Conservation (phyloP, 1,140 invertebrate genomes). For the Nymphalis io region DNA sequence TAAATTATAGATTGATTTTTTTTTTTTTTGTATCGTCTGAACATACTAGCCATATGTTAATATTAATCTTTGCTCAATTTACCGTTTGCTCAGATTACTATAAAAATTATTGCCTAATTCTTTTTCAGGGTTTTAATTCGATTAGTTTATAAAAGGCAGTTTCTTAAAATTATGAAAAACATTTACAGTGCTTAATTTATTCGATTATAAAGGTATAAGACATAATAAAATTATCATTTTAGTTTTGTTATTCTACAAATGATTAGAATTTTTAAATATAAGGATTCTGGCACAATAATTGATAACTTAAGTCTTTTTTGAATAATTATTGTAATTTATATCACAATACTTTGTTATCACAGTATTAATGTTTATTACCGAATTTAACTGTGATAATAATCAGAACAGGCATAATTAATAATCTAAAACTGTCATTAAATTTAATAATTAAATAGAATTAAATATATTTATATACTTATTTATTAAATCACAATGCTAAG, state of each 20-base stretch:
- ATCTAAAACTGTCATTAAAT: too few relatives aligned
- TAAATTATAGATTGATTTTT: slow-evolving; percentile 27
- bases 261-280: slow-evolving; percentile 7
- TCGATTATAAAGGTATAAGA: neutral
- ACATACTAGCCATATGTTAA: slow-evolving; percentile 20
- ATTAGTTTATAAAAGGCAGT: neutral
- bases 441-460: too few relatives aligned
- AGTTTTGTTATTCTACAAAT: neutral
- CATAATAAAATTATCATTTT: neutral
- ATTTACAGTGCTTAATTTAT: neutral
- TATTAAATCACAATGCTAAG: neutral
- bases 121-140: slow-evolving; percentile 5
- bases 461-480: neutral
- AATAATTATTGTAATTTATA: neutral
- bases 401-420: neutral
- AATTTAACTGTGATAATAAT: slow-evolving; percentile 60
- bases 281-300: neutral
- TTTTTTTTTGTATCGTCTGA: slow-evolving; percentile 2
- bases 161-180: neutral
- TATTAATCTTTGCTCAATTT: slow-evolving; percentile 54
- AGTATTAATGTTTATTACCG: slow-evolving; percentile 34
- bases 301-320: neutral
- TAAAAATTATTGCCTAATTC: slow-evolving; percentile 14
- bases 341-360: slow-evolving; percentile 19
- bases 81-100: slow-evolving; percentile 49